phyloP scores from a whole-genome alignment of 2,888 invertebrate genomes.

The Scaeva pyrastri region DNA sequence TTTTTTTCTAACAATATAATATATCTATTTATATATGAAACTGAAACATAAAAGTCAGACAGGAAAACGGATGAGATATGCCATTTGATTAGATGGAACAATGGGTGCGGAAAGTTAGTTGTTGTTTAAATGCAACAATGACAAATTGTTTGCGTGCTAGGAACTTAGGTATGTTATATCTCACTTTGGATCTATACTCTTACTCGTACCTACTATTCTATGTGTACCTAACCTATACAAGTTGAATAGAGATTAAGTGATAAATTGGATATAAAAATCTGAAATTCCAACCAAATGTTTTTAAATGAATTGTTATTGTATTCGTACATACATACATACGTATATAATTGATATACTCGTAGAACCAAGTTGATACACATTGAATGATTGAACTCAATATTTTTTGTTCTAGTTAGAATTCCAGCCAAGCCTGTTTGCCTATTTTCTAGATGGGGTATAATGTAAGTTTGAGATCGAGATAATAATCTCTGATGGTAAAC shows the following conservation, averaged over 20 bases:
- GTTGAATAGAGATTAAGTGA: constrained; percentile 61
- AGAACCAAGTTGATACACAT: constrained; percentile 19
- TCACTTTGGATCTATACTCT: not conserved
- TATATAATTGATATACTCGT: no score
- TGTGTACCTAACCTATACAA: not conserved
- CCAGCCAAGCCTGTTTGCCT: constrained; percentile 23
- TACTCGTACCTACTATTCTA: not conserved
- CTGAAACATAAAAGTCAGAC: constrained; percentile 37
- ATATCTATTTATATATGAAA: constrained; percentile 32
- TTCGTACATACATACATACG: no score
- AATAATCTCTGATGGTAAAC: not conserved
- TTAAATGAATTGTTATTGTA: not conserved
- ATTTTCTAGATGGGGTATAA: no score
- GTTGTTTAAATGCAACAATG: constrained; percentile 41
- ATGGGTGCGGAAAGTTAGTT: constrained; percentile 68
- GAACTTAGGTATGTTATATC: constrained; percentile 10
- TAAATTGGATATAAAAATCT: constrained; percentile 30
- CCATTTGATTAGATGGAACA: constrained; percentile 45
- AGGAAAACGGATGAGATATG: constrained; percentile 45
- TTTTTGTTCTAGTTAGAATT: constrained; percentile 21
- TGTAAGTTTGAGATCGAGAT: no score
- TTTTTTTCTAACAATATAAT: not conserved
- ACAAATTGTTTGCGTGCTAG: constrained; percentile 54
- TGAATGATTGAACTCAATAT: constrained; percentile 19
- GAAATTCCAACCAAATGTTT: constrained; percentile 9